Evolutionary conservation across 2,888 invertebrate genomes (phyloP).

Genomic region (Tridacna gigas): DNA sequence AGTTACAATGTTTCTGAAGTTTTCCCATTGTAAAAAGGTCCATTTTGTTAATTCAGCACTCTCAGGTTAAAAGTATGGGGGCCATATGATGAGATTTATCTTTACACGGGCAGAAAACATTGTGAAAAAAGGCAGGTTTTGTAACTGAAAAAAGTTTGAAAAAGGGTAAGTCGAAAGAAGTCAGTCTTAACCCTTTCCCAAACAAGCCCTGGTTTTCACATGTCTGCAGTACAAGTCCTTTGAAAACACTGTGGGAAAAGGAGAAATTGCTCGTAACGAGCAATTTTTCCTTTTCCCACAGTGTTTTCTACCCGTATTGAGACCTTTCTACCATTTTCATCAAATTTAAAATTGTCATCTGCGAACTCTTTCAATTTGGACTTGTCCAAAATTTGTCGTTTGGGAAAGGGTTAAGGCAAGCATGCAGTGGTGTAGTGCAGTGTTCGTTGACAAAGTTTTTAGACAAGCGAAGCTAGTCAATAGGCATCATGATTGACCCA

Average conservation of each 20-base stretch:
- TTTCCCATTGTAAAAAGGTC: too few relatives aligned
- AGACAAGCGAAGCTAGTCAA: too few relatives aligned
- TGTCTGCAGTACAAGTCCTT: background rate
- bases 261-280: background rate
- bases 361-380: too few relatives aligned
- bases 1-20: too few relatives aligned
- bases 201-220: too few relatives aligned
- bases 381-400: too few relatives aligned
- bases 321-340: background rate
- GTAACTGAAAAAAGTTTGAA: background rate
- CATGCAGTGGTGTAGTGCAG: too few relatives aligned
- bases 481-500: too few relatives aligned
- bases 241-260: background rate
- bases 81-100: background rate
- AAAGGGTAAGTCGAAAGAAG: background rate
- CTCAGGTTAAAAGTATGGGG: background rate
- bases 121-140: background rate
- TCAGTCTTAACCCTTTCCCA: background rate
- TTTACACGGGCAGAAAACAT: background rate
- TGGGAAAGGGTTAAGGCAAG: too few relatives aligned
- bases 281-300: background rate
- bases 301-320: background rate
- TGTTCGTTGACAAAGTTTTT: too few relatives aligned
- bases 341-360: background rate
- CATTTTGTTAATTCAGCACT: too few relatives aligned